Evolutionary conservation across 1,140 invertebrate species (phyloP), one percentile per base, ranked within the genome.

Genomic region (Atta colombica): DNA sequence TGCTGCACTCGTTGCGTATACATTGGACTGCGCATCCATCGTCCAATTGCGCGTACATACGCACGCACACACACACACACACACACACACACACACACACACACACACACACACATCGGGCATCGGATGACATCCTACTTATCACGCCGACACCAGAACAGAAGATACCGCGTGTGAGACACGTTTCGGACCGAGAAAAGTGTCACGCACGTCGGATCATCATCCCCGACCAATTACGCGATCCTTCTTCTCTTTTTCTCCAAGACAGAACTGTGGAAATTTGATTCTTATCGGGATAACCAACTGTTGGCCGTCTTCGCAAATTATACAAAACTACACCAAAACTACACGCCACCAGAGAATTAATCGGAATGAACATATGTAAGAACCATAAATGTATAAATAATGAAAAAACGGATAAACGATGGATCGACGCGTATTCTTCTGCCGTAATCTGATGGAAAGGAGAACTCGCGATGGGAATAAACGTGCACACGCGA

Each of bases 81-180:
- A 3, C 28, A 31, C 28, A 31, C 28, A 31, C 28, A 31, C 28
- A 31, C 28, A 55, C 60, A 18, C 14, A 68, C 45, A 66, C 80
- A 21, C 49, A 61, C n/a, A 68, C 66, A 31, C 74, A 58, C 68
- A 80, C 65, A 81, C 60, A 16, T 31, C 74, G 82, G 84, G 84
- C 53, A 81, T 53, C 49, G 78, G 55, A 55, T 89, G 85, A 86
- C 88, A 90, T 90, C 88, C 89, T 90, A 90, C 89, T 88, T 90
- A 90, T 90, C 86, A 82, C 86, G 72, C 86, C 89, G 86, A 71
- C 89, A 82, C 88, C 75, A 55, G 53, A 53, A 25, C 68, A 53
- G 25, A 45, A 75, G 80, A 75, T 1, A 25, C 25, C 28, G 35
- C 35, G 58, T 28, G 58, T 60, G 55, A 74, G 55, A 72, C 49